Percentiles rank a stretch among this genome's conserved stretches.
Evolutionary conservation across 2,888 invertebrate species (phyloP).

Genomic region (Griposia aprilina): DNA sequence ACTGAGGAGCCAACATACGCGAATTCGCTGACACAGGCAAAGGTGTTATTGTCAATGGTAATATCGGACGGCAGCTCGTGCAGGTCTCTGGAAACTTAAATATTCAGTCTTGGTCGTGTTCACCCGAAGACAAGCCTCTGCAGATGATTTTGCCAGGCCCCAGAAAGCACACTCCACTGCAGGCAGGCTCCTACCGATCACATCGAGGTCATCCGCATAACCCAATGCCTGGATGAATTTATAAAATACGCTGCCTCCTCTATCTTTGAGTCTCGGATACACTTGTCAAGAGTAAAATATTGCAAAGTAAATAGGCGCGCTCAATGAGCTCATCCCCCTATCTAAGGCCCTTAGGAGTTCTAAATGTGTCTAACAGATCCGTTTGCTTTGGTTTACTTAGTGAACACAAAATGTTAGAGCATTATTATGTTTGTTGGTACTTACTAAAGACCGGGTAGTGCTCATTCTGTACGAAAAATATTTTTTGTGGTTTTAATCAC

Average conservation of each 20-base stretch:
- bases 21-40: neutral
- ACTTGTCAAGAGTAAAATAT: neutral
- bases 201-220: neutral
- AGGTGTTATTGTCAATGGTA: neutral
- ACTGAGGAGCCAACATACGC: neutral
- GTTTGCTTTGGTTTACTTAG: neutral
- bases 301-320: neutral
- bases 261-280: neutral
- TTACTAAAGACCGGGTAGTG: conserved; percentile 66
- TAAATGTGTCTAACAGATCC: no score
- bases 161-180: neutral
- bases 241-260: no score
- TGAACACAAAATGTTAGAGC: neutral
- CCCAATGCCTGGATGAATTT: neutral
- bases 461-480: conserved; percentile 54
- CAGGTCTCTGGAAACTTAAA: neutral
- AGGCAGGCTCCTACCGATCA: neutral
- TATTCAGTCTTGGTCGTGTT: neutral
- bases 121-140: no score
- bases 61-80: neutral
- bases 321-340: neutral
- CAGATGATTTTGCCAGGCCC: no score
- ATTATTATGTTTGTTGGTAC: conserved; percentile 33
- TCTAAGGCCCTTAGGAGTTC: neutral
- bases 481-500: neutral